Evolutionary conservation across 2,888 invertebrate genomes (phyloP), one percentile per base, ranked within the genome.

Genomic region (Tenthredo mesomela): DNA sequence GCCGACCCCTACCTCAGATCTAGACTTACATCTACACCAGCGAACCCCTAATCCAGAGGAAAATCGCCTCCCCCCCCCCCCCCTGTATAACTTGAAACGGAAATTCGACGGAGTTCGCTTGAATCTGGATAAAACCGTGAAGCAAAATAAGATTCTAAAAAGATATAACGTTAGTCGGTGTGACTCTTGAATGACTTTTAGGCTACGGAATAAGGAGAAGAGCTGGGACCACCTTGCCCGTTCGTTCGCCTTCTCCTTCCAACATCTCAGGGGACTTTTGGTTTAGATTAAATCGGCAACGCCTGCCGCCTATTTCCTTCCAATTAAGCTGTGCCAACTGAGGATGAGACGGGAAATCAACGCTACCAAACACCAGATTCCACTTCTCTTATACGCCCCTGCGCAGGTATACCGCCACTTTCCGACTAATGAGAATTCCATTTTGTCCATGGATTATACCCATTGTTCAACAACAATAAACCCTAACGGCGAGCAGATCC

Each of bases 241-340:
- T 12, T 25, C 61, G 21, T 4, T n/a, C n/a, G n/a, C n/a, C n/a
- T n/a, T n/a, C 25, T 61, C 61, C 67, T 33, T 18, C 33, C 2
- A 12, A 33, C 33, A n/a, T 77, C 77, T 29, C 77, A n/a, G 29
- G 77, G 77, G 77, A 80, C n/a, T 80, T 40, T 29, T 61, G 37
- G 80, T 61, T 80, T 18, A 58, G 67, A 82, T 82, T 70, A 82
- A 47, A 70, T 82, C 70, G 29, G 47, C 47, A 47, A 37, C 82
- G 82, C 50, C 70, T 65, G 47, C 67, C 65, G 43, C 50, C 70
- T 33, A 82, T 82, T 82, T 82, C 82, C 67, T 65, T 82, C 67
- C 82, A 82, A 82, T 82, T 82, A 82, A 82, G 67, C 82, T 65
- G 80, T 61, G 58, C 80, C 80, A 61, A 80, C 80, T 43, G 80